Conservation (phyloP, 2,113 vertebrate species). For the Heloderma charlesbogerti region DNA sequence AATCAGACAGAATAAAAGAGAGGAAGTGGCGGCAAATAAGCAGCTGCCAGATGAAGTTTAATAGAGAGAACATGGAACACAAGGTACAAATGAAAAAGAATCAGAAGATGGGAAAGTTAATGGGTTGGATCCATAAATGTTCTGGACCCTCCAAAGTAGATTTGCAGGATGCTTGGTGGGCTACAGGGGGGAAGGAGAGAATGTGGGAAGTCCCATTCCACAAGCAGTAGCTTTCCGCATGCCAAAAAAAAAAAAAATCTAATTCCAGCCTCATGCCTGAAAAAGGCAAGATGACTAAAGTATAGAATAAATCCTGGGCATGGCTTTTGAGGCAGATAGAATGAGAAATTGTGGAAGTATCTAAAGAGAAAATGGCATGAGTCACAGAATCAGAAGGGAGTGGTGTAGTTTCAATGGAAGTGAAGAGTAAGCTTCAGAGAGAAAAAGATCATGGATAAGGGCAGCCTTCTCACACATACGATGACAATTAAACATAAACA, state of each 20-base stretch:
- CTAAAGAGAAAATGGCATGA: background rate
- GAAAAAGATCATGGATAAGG: background rate
- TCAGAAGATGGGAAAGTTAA: background rate
- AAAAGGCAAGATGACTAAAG: background rate
- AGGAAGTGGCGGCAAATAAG: background rate
- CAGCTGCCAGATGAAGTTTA: background rate
- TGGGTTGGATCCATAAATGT: background rate
- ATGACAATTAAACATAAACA: background rate
- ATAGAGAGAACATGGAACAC: background rate
- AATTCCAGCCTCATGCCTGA: background rate
- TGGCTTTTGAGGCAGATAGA: background rate
- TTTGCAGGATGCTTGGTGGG: no score
- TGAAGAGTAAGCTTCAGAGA: background rate
- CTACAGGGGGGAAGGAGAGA: no score
- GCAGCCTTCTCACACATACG: background rate
- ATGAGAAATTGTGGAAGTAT: background rate
- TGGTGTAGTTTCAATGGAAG: background rate
- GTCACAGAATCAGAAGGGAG: background rate
- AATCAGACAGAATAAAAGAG: background rate
- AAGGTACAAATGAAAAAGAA: background rate
- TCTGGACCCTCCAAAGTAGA: no score
- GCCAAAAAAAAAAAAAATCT: no score
- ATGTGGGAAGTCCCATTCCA: no score
- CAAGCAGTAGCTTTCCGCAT: no score
- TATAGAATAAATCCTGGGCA: background rate